phyloP scores from a whole-genome alignment of 2,888 invertebrate species.

The Chirona hameri region DNA sequence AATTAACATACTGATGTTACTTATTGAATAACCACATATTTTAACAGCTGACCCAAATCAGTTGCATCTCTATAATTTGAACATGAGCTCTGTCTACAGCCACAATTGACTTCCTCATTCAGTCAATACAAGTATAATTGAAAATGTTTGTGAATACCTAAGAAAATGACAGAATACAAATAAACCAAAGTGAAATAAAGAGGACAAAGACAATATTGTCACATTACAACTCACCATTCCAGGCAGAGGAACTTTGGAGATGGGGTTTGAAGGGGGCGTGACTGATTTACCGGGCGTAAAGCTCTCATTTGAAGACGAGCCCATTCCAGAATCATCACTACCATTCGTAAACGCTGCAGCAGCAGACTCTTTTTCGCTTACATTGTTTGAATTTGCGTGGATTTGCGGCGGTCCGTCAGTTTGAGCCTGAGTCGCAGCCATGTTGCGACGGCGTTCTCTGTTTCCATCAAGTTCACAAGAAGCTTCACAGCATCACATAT shows the following conservation, averaged over 20 bases:
- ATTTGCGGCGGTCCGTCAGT: conserved; percentile 5
- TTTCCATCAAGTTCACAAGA: background rate
- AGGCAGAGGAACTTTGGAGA: background rate
- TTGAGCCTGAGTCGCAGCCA: conserved; percentile 28
- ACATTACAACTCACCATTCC: background rate
- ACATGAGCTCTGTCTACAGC: too few species aligned
- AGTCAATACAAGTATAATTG: too few species aligned
- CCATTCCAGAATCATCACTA: conserved; percentile 4
- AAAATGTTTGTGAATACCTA: too few species aligned
- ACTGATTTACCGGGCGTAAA: background rate
- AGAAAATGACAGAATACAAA: too few species aligned
- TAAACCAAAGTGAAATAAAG: too few species aligned
- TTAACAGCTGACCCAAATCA: too few species aligned
- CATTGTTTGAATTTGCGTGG: conserved; percentile 24
- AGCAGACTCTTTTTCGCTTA: background rate
- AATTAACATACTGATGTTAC: too few species aligned
- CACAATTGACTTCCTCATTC: too few species aligned
- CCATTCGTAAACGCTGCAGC: background rate
- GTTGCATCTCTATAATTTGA: too few species aligned
- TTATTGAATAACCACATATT: too few species aligned
- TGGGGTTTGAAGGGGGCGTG: background rate
- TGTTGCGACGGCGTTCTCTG: conserved; percentile 1
- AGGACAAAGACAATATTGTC: too few species aligned
- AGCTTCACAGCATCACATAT: background rate
- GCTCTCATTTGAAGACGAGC: conserved; percentile 7